Base-by-base conservation (phyloP, 2,888 invertebrate species). In the Drosophila koepferae region DNA sequence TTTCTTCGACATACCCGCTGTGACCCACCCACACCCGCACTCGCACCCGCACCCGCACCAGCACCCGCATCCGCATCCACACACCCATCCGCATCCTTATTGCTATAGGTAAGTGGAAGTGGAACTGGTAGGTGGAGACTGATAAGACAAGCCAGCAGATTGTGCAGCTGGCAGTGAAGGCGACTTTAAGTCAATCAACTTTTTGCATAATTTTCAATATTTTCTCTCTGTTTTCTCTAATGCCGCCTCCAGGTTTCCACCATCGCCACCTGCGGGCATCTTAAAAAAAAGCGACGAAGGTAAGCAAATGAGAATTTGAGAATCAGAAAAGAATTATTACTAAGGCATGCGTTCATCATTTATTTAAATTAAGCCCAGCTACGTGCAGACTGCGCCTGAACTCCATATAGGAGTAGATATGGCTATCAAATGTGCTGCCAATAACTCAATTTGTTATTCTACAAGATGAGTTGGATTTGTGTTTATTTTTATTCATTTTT, bases 1-100 rank as follows among this genome's bases (percentile, higher is more conserved):
- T 91, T 93, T 93, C 91, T 93, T 93, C 91, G 93, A 93, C 86
- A 92, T 93, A 90, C 93, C 93, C 86, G 93, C 93, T 92, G 93
- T 93, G 93, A 92, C 93, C 82, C 93, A 93, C 87, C 92, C 93
- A 72, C 93, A 86, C 55, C 40, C 82, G 44, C 82, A 88, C 36
- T 38, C 84, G 12, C 81, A 82, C 2, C 20, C 20, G 20, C 2
- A 86, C 55, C 40, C 82, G 44, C 82, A 88, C 36, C 36, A 81
- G 12, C 81, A 82, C 2, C 38, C 54, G 62, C 92, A 41, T 18
- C 41, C 41, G 43, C 74, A 81, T 67, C 90, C 40, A 60, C 92
- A 80, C 46, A 23, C 46, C 23, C 46, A 46, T 43, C 63, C 80
- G 31, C 74, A 85, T 67, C 90, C 84, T 44, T 85, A 93, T 82